Conservation (phyloP, 2,797 vertebrate species). For the Chaetophractus vellerosus region DNA sequence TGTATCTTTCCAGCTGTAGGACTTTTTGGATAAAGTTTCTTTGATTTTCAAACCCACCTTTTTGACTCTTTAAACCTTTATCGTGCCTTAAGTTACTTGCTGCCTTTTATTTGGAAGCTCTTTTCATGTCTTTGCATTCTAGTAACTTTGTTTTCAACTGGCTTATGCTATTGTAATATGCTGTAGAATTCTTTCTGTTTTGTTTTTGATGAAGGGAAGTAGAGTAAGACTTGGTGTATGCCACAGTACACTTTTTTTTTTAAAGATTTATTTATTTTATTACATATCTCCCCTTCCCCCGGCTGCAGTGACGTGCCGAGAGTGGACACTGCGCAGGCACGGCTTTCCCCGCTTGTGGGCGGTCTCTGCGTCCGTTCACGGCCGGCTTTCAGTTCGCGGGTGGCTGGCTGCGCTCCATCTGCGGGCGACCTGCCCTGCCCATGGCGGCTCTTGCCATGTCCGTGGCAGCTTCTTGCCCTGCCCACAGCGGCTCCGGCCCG, state of each 20-base stretch:
- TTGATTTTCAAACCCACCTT: neutral
- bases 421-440: no score
- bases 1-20: neutral
- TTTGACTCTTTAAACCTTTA: neutral
- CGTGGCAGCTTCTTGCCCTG: no score
- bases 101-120: neutral
- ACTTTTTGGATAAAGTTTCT: neutral
- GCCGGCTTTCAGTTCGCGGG: no score
- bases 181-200: neutral
- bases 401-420: no score
- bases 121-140: neutral
- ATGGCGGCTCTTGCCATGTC: no score
- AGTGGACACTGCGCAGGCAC: no score
- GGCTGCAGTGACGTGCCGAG: no score
- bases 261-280: no score
- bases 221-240: neutral
- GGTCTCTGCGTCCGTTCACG: no score
- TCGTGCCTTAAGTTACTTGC: neutral
- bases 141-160: neutral
- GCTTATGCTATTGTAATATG: neutral
- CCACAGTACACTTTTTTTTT: neutral
- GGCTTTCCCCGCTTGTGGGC: no score
- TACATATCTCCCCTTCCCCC: no score
- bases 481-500: no score
- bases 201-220: neutral